Evolutionary conservation across 2,888 invertebrate species (phyloP).

Genomic region (Dendrolimus houi): DNA sequence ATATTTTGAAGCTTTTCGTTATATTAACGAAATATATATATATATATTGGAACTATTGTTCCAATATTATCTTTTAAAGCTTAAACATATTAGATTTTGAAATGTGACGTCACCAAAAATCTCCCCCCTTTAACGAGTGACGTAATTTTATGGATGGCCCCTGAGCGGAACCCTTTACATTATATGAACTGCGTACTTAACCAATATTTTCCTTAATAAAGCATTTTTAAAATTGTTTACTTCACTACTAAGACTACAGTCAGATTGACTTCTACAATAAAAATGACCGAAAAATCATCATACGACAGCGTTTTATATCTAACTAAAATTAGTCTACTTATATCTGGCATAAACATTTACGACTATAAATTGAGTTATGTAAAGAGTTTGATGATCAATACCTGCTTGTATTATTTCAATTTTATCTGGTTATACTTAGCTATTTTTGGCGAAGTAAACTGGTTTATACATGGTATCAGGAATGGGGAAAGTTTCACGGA

Average conservation of each 20-base stretch:
- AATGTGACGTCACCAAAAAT: no score
- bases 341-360: conserved; percentile 36
- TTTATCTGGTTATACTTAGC: conserved; percentile 32
- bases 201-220: no score
- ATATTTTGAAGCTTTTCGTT: no score
- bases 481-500: conserved; percentile 34
- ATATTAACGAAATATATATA: no score
- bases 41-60: no score
- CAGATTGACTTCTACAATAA: neutral
- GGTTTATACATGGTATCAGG: conserved; percentile 34
- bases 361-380: conserved; percentile 8
- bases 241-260: neutral
- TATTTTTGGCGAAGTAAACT: conserved; percentile 36
- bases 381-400: conserved; percentile 18
- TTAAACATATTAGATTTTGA: no score
- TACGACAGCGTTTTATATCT: conserved; percentile 29
- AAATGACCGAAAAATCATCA: conserved; percentile 12
- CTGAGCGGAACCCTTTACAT: no score
- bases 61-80: no score
- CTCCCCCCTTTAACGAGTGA: no score
- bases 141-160: no score
- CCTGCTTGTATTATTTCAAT: conserved; percentile 30
- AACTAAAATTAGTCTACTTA: conserved; percentile 26
- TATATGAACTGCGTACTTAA: no score
- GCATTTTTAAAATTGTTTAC: neutral